Evolutionary conservation across 2,888 invertebrate genomes (phyloP), one percentile per base, ranked within the genome.

Genomic region (Acleris holmiana): DNA sequence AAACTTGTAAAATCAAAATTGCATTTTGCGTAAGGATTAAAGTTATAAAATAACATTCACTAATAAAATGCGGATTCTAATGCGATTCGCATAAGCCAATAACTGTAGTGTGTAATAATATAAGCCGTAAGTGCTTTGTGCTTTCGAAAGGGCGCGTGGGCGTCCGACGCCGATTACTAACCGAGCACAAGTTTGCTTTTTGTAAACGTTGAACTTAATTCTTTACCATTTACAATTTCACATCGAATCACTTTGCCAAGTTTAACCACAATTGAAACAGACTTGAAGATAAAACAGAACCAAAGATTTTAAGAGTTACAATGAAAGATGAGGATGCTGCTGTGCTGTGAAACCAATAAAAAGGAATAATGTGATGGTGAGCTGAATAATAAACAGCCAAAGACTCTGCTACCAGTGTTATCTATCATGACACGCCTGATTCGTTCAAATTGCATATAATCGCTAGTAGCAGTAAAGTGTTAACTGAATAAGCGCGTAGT

Each of bases 141-240:
- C 63, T 67, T 63, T 63, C 67, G 63, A 63, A 67, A 63, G 29
- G 21, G 5, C 23, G 18, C 49, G 65, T 60, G 60, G 65, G 65
- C 59, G 55, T 21, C 58, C n/a, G 54, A 41, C 53, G 47, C 21
- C 44, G 54, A 60, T 60, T 49, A 53, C 55, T 21, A 49, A 49
- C 47, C 54, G 35, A 23, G 54, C 55, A 47, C 40, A 40, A 13
- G 41, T 18, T 64, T 4, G 13, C 35, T 35, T 63, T 60, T 60
- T 55, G 35, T 60, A 60, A 54, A 65, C 49, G 55, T 35, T 65
- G 35, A 35, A 55, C 46, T 64, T 63, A 5, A 21, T 50, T 49
- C 18, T 50, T 59, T 13, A 44, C 8, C n/a, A 2, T 23, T 50
- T 51, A 50, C 18, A 50, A 17, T 48, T 17, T 59, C 3, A 54